Conservation (phyloP, 2,888 invertebrate genomes). For the Drosophila phalerata region DNA sequence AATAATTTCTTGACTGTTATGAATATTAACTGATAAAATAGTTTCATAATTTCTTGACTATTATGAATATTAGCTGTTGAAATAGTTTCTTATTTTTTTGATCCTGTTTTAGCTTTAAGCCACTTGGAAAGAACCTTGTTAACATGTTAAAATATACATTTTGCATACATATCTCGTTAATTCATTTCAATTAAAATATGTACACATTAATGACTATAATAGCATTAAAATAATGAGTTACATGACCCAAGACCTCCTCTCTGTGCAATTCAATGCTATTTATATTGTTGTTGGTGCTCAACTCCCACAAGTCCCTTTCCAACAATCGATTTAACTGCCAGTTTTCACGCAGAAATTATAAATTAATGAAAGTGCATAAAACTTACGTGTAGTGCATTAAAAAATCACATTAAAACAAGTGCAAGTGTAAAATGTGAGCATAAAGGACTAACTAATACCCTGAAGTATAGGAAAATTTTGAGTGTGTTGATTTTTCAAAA, state of each 20-base stretch:
- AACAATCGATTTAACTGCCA: conserved; percentile 1
- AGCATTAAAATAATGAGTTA: conserved; percentile 76
- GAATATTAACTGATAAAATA: background rate
- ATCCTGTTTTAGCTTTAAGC: conserved; percentile 17
- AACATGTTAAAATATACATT: conserved; percentile 39
- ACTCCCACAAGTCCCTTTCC: background rate
- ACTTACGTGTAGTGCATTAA: conserved; percentile 54
- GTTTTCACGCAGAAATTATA: conserved; percentile 38
- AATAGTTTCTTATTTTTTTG: background rate
- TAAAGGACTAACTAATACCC: conserved; percentile 3
- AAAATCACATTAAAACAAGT: conserved; percentile 36
- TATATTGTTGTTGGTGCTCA: conserved; percentile 23
- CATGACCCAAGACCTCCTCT: conserved; percentile 25
- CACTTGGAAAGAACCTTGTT: conserved; percentile 26
- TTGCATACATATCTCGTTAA: conserved; percentile 54
- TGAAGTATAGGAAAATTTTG: background rate
- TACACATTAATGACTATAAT: conserved; percentile 59
- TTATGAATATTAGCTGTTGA: background rate
- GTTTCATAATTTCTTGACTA: background rate
- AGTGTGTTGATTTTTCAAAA: too few relatives aligned
- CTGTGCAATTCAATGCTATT: conserved; percentile 34
- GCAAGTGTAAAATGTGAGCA: background rate
- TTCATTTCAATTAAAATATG: conserved; percentile 71
- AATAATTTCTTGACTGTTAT: background rate
- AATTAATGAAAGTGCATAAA: conserved; percentile 59